phyloP scores from a whole-genome alignment of 2,797 vertebrate genomes.

The Pogonophryne albipinna region DNA sequence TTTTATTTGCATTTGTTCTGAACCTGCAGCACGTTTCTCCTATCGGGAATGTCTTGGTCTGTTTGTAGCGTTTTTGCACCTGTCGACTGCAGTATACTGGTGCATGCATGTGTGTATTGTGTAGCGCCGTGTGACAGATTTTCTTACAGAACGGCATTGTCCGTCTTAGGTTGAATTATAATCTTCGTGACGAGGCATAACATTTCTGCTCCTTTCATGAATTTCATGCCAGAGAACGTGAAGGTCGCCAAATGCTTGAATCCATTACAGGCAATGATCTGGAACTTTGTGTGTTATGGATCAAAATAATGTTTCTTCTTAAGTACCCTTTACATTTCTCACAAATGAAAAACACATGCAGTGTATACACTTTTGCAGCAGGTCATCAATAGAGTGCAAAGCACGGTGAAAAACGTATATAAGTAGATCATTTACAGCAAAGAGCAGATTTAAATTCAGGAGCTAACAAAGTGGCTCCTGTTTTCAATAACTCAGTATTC shows the following conservation, averaged over 20 bases:
- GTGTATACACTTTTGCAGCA: background rate
- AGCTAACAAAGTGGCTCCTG: background rate
- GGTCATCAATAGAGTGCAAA: background rate
- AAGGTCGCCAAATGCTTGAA: slow-evolving; percentile 19
- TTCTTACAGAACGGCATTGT: slow-evolving; percentile 22
- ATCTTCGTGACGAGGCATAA: slow-evolving; percentile 41
- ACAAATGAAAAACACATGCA: background rate
- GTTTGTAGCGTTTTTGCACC: too few relatives aligned
- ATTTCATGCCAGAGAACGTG: slow-evolving; percentile 27
- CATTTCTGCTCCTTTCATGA: slow-evolving; percentile 23
- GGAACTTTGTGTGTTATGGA: slow-evolving; percentile 3
- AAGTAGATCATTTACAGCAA: background rate
- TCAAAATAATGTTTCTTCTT: slow-evolving; percentile 1
- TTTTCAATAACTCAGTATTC: background rate
- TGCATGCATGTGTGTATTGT: slow-evolving; percentile 19
- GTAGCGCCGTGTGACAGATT: slow-evolving; percentile 42
- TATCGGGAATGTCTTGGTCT: too few relatives aligned
- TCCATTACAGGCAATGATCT: background rate
- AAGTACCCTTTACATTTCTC: background rate
- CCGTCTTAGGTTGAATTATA: slow-evolving; percentile 43
- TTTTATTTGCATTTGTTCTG: background rate
- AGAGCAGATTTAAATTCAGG: background rate
- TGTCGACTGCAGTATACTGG: too few relatives aligned
- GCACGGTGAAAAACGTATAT: background rate
- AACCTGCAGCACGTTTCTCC: too few relatives aligned